Base-by-base conservation (phyloP, 2,888 invertebrate species). In the Pycnomerus fuliginosus region DNA sequence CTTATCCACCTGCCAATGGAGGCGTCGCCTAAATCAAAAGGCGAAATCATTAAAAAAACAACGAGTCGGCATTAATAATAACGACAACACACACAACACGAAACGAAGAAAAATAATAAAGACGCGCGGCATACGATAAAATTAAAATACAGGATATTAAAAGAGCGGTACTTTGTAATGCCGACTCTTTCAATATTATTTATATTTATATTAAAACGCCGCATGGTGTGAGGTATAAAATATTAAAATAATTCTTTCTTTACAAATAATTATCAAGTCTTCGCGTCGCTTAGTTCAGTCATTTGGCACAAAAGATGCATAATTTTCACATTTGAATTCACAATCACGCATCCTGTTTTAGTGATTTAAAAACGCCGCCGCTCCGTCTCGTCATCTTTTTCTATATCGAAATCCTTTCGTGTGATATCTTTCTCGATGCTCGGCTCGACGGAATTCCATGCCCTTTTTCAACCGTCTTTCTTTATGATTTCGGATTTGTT, bases 291-390 rank as follows among this genome's bases (percentile, higher is more conserved):
- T 44, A 50, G 52, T 50, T 48, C 55, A 57, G 57, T 64, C 60
- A 62, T 65, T 65, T 63, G 57, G 58, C 60, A 54, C 62, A 61
- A 56, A 61, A 58, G 54, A 57, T 60, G 68, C 64, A 68, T 68
- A 68, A 68, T 68, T 65, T 68, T 68, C 66, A 52, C 67, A 67
- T 68, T 67, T 68, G 61, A 62, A 68, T 68, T 62, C 67, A 64
- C 59, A 54, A 61, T 61, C 56, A 58, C 54, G 61, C 61, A 61
- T 63, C 61, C 63, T 62, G 64, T 60, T 54, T 41, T 43, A 52
- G 45, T 55, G 27, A 37, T 23, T 35, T 43, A 31, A 34, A 43
- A 34, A 36, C 42, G 31, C 36, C 43, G 29, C 31, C 35, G 34
- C 8, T 7, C 16, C 14, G 13, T 32, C 33, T 16, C 25, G 13